A percentile compares a stretch with the other conserved stretches of the same genome.
These are phyloP conservation scores for Ceryle rudis DNA, from an alignment of 2,797 vertebrate genomes.

Conservation along the genomic window DNA sequence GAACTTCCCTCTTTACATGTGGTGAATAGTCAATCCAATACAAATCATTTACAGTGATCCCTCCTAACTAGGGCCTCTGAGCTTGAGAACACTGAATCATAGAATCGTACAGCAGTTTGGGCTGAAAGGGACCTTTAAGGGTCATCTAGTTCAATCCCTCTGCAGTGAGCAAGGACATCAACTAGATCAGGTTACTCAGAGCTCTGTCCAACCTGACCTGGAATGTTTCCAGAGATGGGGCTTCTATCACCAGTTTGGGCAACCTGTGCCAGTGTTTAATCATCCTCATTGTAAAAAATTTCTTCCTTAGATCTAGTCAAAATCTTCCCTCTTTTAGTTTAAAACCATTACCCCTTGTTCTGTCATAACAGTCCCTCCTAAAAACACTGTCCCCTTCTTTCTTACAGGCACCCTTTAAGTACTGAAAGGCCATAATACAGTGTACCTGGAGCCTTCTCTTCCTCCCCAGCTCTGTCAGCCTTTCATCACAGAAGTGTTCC, in stretches of 20 bases:
- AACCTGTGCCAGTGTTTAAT: not conserved
- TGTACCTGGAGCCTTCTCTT: not conserved
- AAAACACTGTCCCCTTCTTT: not conserved
- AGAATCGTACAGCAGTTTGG: not conserved
- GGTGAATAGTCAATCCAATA: not conserved
- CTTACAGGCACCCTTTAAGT: not conserved
- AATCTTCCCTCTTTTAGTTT: not conserved
- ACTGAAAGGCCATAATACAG: not conserved
- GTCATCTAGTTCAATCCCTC: not conserved
- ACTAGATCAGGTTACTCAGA: not conserved
- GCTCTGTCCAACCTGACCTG: not conserved
- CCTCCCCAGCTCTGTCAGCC: not conserved
- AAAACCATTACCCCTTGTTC: not conserved
- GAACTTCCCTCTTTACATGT: not conserved
- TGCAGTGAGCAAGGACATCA: not conserved
- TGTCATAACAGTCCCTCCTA: not conserved
- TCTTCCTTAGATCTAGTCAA: not conserved
- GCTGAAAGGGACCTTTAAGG: not conserved
- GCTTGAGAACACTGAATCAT: not conserved
- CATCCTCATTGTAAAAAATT: not conserved
- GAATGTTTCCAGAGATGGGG: not conserved
- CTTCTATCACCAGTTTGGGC: not conserved
- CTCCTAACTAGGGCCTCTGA: accelerated
- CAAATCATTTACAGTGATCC: not conserved
- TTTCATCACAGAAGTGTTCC: not conserved